phyloP scores from a whole-genome alignment of 2,113 vertebrate genomes.

The Coracopsis vasa region DNA sequence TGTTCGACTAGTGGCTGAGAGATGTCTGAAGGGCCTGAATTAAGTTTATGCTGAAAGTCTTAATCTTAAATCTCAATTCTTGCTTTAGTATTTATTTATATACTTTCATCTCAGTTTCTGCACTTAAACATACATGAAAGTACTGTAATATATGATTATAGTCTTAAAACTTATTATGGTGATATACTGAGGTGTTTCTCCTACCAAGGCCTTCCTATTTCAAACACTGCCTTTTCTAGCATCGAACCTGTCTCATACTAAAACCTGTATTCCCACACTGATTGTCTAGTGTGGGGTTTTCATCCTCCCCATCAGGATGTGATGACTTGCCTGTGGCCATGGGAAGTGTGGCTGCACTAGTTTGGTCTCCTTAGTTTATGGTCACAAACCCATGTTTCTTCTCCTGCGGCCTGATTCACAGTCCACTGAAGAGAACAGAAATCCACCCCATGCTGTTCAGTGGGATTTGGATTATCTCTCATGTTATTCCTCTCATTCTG shows the following conservation, averaged over 20 bases:
- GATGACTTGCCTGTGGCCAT: background rate
- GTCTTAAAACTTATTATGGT: background rate
- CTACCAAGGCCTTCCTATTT: background rate
- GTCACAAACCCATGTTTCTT: background rate
- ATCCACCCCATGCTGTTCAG: background rate
- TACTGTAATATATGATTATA: accelerated
- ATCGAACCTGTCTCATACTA: background rate
- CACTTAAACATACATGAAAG: background rate
- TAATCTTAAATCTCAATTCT: background rate
- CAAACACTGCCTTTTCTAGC: background rate
- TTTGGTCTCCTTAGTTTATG: background rate
- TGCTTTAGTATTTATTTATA: background rate
- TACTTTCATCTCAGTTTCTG: background rate
- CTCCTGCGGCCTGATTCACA: background rate
- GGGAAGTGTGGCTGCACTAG: background rate
- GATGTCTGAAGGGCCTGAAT: background rate
- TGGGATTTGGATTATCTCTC: background rate
- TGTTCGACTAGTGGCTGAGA: background rate
- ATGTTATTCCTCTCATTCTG: background rate
- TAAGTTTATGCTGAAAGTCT: background rate
- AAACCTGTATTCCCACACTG: background rate
- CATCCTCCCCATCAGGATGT: background rate
- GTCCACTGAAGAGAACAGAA: background rate
- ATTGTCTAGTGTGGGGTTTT: background rate
- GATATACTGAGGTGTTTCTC: background rate